A percentile compares a stretch with the other conserved stretches of the same genome.
Evolutionary conservation across 2,888 invertebrate species (phyloP).

Genomic region (Monoplex corrugatus): DNA sequence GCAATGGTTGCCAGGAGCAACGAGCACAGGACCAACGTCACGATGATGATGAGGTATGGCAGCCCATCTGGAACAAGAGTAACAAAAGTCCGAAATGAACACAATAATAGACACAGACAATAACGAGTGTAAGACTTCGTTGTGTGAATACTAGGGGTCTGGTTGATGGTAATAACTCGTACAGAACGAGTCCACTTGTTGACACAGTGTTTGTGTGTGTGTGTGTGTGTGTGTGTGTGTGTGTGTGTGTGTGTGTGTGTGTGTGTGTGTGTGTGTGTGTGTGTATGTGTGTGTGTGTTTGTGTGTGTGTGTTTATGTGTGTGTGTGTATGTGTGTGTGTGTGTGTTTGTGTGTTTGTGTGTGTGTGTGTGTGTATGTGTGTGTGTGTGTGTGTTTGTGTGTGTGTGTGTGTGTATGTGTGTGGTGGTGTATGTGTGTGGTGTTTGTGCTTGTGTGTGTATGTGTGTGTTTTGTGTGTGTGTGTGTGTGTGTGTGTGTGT

Average conservation of each 20-base stretch:
- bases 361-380: too few species aligned
- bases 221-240: background rate
- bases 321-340: too few species aligned
- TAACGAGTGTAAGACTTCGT: background rate
- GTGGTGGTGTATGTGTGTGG: too few species aligned
- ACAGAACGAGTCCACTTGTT: background rate
- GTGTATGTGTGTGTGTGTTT: background rate
- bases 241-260: slow-evolving; percentile 5
- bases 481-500: background rate
- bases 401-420: too few species aligned
- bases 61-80: slow-evolving; percentile 57
- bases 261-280: background rate
- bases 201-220: too few species aligned
- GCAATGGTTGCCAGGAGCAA: slow-evolving; percentile 62
- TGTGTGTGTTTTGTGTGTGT: too few species aligned
- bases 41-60: slow-evolving; percentile 61
- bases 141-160: background rate
- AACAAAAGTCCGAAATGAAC: background rate
- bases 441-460: too few species aligned
- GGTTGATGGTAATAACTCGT: too few species aligned
- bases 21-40: slow-evolving; percentile 61
- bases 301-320: too few species aligned
- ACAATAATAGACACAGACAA: background rate
- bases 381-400: too few species aligned
- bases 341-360: too few species aligned